Percentiles rank a stretch among this genome's conserved stretches.
phyloP scores from a whole-genome alignment of 2,888 invertebrate species.

The Ichneumoninae sp. region DNA sequence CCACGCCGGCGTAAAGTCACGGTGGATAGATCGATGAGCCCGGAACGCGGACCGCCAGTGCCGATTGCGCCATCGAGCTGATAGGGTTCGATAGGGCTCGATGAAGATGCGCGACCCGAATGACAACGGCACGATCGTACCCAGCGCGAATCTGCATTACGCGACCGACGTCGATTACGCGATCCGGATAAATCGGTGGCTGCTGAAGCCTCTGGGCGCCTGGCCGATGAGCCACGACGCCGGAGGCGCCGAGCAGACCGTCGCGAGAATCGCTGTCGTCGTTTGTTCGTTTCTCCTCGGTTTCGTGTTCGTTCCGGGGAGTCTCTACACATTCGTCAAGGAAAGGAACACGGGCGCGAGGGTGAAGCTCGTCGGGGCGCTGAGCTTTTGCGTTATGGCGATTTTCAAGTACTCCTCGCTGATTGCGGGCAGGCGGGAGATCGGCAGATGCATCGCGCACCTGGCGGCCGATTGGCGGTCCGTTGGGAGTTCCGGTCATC shows the following conservation, averaged over 20 bases:
- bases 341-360: conserved; percentile 66
- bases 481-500: conserved; percentile 45
- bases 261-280: conserved; percentile 20
- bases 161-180: conserved; percentile 71
- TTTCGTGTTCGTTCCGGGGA: conserved; percentile 75
- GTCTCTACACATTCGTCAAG: conserved; percentile 72
- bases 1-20: neutral
- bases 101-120: conserved; percentile 2
- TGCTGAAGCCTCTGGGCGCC: conserved; percentile 75
- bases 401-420: conserved; percentile 72
- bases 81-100: neutral
- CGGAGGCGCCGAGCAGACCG: neutral
- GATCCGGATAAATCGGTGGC: conserved; percentile 75
- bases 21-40: neutral
- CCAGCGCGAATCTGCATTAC: conserved; percentile 5
- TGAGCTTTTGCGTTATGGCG: conserved; percentile 76
- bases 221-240: conserved; percentile 70
- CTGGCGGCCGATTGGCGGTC: conserved; percentile 73
- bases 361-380: conserved; percentile 74
- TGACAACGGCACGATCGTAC: neutral
- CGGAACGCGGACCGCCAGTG: neutral
- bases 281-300: conserved; percentile 70
- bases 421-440: conserved; percentile 49
- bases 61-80: conserved; percentile 8
- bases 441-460: conserved; percentile 70